Base-by-base conservation (phyloP, 2,888 invertebrate genomes). In the Lasiommata megera region DNA sequence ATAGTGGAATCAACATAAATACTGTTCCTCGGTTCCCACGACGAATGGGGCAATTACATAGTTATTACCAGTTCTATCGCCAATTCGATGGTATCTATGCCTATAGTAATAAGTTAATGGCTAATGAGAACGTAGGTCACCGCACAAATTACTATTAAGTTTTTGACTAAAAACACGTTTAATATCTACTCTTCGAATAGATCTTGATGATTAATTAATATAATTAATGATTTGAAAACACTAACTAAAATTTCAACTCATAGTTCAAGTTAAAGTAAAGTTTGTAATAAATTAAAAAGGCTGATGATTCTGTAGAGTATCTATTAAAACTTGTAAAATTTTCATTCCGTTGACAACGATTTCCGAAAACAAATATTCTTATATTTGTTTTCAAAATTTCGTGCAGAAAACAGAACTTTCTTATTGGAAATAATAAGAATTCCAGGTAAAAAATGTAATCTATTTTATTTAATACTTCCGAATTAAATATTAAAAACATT, bases 31-130 rank as follows among this genome's bases (percentile, higher is more conserved):
- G 23, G 48, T 67, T 67, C 67, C 66, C 67, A 67, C 67, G 67
- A 60, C 61, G 53, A 58, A 65, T 61, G 61, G 61, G 43, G 52
- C 62, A 60, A 63, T 64, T 66, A 66, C 64, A 55, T 48, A 51
- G 51, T 54, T 64, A 67, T 64, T 67, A 67, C 59, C 31, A 60
- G 60, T 60, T 62, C 54, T 60, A 67, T 67, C 58, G 61, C 63
- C 61, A 61, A 64, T 61, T 60, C 60, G 67, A 65, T 67, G 53
- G 7, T 65, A 65, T 67, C 64, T 60, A 50, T 23, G 36, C 17
- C 31, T 47, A 44, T 44, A 55, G 36, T 18, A 46, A 34, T 54
- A 3, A 53, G 23, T 56, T 54, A 59, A 56, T 59, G 56, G 59
- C 56, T 56, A 59, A 59, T 61, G 53, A 37, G 37, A 8, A 52